Evolutionary conservation across 2,797 vertebrate genomes (phyloP).

Genomic region (Sciurus carolinensis): DNA sequence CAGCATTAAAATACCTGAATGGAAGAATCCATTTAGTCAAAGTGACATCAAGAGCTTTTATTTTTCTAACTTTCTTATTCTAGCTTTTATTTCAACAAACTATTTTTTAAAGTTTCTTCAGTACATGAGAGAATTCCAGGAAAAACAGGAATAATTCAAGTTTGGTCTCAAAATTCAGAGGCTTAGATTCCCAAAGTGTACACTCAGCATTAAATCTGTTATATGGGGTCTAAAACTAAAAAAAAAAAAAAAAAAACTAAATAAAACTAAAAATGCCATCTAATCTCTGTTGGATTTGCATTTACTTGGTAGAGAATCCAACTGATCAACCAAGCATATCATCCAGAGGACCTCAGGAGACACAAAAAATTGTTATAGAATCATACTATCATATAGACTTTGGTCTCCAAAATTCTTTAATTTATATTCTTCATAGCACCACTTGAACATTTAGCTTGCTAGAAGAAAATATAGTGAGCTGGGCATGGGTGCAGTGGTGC

Average conservation of each 20-base stretch:
- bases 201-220: neutral
- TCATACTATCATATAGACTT: neutral
- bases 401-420: constrained; percentile 4
- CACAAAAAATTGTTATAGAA: neutral
- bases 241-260: constrained; percentile 25
- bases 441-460: constrained; percentile 18
- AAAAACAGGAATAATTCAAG: constrained; percentile 25
- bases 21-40: constrained; percentile 61
- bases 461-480: neutral
- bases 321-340: neutral
- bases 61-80: constrained; percentile 52
- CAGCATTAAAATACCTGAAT: constrained; percentile 57
- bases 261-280: neutral
- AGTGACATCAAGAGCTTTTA: constrained; percentile 32
- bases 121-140: neutral
- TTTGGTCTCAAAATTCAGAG: neutral
- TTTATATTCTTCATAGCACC: constrained; percentile 54
- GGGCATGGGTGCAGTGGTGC: too few species aligned
- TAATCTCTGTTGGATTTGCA: neutral
- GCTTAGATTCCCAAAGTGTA: neutral
- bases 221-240: neutral
- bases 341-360: neutral
- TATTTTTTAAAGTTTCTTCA: constrained; percentile 47
- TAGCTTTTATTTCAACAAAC: constrained; percentile 46
- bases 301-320: neutral